Percentiles rank a stretch among this genome's conserved stretches.
These are phyloP conservation scores for Furcifer pardalis DNA, from an alignment of 2,797 vertebrate species.

Conservation along the genomic window DNA sequence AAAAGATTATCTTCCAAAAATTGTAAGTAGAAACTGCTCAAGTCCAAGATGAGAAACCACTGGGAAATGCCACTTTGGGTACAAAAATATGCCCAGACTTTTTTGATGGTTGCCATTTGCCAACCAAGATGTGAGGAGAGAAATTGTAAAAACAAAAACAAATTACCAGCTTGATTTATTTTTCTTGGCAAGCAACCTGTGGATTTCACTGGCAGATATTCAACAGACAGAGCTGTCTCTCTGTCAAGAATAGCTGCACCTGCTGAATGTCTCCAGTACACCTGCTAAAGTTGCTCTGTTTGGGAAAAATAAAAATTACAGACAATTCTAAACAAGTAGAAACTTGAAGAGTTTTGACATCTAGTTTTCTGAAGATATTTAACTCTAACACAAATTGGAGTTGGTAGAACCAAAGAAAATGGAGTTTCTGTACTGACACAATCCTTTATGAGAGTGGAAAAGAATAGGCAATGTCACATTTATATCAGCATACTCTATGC, in stretches of 20 bases:
- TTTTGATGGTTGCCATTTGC: conserved; percentile 12
- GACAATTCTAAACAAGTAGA: neutral
- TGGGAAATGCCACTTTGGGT: neutral
- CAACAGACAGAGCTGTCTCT: neutral
- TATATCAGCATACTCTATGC: no score
- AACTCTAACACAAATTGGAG: neutral
- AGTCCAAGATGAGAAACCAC: conserved; percentile 16
- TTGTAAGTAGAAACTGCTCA: neutral
- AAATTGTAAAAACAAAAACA: neutral
- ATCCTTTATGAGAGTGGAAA: no score
- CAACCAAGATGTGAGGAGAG: neutral
- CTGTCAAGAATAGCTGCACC: neutral
- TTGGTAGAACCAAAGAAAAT: neutral
- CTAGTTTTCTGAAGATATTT: neutral
- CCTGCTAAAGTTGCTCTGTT: neutral
- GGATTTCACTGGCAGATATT: neutral
- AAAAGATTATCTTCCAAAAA: conserved; percentile 4
- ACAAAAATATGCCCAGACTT: neutral
- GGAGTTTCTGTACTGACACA: neutral
- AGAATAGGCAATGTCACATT: no score
- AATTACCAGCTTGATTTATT: neutral
- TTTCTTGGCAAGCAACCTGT: neutral
- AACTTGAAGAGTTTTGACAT: neutral
- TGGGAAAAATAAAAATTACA: neutral
- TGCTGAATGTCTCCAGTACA: neutral